Evolutionary conservation across 1,140 invertebrate genomes (phyloP).

Genomic region (Cyclina sinensis): DNA sequence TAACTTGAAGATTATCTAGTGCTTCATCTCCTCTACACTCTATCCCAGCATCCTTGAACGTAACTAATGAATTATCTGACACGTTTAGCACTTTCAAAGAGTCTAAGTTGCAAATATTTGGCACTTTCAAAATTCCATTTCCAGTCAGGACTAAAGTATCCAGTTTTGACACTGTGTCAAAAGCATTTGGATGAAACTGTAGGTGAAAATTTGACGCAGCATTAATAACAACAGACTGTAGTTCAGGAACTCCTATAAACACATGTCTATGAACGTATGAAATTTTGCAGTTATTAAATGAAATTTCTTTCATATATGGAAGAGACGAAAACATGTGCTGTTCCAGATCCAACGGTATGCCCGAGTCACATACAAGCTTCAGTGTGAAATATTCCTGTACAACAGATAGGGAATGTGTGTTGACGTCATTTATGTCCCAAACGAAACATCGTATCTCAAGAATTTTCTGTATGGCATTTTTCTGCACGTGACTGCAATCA

Average conservation of each 20-base stretch:
- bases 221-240: background rate
- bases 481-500: constrained; percentile 49
- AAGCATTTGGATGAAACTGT: constrained; percentile 26
- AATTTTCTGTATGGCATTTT: background rate
- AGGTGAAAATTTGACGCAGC: constrained; percentile 43
- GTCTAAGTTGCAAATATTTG: constrained; percentile 29
- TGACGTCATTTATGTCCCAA: constrained; percentile 37
- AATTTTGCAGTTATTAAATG: constrained; percentile 46
- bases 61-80: constrained; percentile 43
- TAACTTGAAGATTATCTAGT: background rate
- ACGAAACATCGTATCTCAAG: constrained; percentile 51
- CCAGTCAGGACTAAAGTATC: constrained; percentile 37
- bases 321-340: constrained; percentile 19
- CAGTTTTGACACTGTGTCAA: background rate
- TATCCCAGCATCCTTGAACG: constrained; percentile 37
- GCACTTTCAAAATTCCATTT: constrained; percentile 38
- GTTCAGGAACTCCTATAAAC: background rate
- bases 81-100: constrained; percentile 43
- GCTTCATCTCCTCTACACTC: background rate
- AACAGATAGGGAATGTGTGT: background rate
- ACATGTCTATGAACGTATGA: constrained; percentile 47
- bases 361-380: constrained; percentile 24
- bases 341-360: constrained; percentile 13
- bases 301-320: background rate
- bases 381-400: constrained; percentile 26